Evolutionary conservation across 2,797 vertebrate genomes (phyloP).

Genomic region (Ctenopoma multispine): DNA sequence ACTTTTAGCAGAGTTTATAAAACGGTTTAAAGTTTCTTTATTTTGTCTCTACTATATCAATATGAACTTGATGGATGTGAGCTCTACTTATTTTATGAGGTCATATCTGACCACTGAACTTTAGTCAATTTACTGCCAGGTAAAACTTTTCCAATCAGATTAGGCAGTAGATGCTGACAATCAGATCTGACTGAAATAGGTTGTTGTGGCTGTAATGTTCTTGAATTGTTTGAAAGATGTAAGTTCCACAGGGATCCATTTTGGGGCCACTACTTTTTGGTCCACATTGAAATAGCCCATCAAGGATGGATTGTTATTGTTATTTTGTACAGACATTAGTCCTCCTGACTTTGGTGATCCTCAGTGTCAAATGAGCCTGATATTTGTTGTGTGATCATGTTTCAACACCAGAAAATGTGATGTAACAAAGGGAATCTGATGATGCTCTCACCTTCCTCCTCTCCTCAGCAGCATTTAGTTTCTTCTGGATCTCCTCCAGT

Average conservation of each 20-base stretch:
- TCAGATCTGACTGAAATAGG: not conserved
- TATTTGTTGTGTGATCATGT: too few species aligned
- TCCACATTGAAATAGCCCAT: not conserved
- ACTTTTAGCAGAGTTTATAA: too few species aligned
- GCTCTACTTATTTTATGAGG: too few species aligned
- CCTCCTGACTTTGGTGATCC: too few species aligned
- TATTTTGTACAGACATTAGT: too few species aligned
- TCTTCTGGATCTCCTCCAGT: slow-evolving; percentile 95
- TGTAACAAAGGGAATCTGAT: not conserved
- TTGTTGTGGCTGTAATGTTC: too few species aligned
- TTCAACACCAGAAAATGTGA: too few species aligned
- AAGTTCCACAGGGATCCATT: slow-evolving; percentile 13
- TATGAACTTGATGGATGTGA: not conserved
- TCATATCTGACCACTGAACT: too few species aligned
- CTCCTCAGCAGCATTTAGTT: slow-evolving; percentile 92
- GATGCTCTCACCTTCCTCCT: slow-evolving; percentile 83
- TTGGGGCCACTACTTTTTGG: not conserved
- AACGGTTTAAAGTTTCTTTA: too few species aligned
- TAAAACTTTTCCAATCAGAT: not conserved
- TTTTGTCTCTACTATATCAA: not conserved
- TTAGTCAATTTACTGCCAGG: not conserved
- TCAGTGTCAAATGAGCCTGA: too few species aligned
- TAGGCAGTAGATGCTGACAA: not conserved
- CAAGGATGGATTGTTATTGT: not conserved
- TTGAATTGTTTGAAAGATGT: not conserved